These are phyloP conservation scores for Trichonephila clavipes DNA, from an alignment of 1,140 invertebrate genomes.

Conservation along the genomic window DNA sequence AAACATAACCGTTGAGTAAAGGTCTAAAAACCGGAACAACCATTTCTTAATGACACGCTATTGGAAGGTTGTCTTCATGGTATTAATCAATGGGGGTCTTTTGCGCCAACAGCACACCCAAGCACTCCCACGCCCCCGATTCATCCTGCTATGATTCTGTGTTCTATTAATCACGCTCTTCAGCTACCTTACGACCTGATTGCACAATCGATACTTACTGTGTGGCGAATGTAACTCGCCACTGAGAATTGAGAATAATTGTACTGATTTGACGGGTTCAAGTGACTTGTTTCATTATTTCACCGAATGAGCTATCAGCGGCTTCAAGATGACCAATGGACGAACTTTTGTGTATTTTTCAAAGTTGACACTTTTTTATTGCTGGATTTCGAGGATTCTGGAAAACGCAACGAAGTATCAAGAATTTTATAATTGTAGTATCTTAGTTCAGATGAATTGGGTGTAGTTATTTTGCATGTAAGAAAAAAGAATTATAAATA, in stretches of 20 bases:
- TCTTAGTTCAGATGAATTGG: too few relatives aligned
- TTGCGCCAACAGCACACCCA: slow-evolving; percentile 63
- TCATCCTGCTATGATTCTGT: slow-evolving; percentile 61
- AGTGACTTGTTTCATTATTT: slow-evolving; percentile 10
- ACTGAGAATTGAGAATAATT: background rate
- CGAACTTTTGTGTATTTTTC: too few relatives aligned
- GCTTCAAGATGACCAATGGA: too few relatives aligned
- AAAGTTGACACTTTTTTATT: too few relatives aligned
- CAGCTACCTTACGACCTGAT: slow-evolving; percentile 54
- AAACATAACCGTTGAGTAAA: background rate
- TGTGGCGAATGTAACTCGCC: slow-evolving; percentile 6
- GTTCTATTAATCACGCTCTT: slow-evolving; percentile 66
- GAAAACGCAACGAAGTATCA: too few relatives aligned
- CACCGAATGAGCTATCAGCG: background rate
- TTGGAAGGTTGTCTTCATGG: slow-evolving; percentile 39
- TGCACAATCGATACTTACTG: slow-evolving; percentile 49
- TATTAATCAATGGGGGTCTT: slow-evolving; percentile 57
- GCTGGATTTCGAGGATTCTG: too few relatives aligned
- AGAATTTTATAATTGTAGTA: too few relatives aligned
- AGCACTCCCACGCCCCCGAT: slow-evolving; percentile 65
- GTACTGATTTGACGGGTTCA: slow-evolving; percentile 7
- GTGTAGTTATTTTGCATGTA: too few relatives aligned
- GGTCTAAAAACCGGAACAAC: slow-evolving; percentile 27
- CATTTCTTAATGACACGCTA: slow-evolving; percentile 64
- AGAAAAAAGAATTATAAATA: too few relatives aligned